Percentiles rank a stretch among this genome's conserved stretches.
phyloP scores from a whole-genome alignment of 2,113 vertebrate genomes.

The Ellobius talpinus region DNA sequence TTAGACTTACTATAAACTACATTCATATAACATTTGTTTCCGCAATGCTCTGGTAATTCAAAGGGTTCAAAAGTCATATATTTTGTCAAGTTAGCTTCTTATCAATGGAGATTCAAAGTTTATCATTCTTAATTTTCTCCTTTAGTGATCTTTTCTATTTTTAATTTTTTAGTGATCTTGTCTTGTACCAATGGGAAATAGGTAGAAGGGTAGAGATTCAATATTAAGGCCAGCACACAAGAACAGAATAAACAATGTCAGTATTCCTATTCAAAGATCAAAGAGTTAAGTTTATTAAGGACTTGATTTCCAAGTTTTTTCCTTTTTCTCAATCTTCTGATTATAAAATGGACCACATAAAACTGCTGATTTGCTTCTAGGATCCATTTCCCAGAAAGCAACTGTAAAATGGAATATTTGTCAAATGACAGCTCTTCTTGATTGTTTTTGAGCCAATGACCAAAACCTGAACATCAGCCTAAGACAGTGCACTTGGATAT shows the following conservation, averaged over 20 bases:
- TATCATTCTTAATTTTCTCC: slow-evolving; percentile 35
- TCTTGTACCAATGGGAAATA: slow-evolving; percentile 9
- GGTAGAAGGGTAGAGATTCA: not conserved
- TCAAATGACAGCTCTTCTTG: slow-evolving; percentile 15
- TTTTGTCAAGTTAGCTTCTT: slow-evolving; percentile 43
- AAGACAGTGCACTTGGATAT: not conserved
- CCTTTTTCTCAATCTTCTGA: not conserved
- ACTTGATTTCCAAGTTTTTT: not conserved
- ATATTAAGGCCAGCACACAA: not conserved
- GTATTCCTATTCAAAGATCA: not conserved
- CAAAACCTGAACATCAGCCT: slow-evolving; percentile 2
- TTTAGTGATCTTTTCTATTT: slow-evolving; percentile 53
- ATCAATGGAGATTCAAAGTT: slow-evolving; percentile 15
- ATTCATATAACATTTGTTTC: slow-evolving; percentile 44
- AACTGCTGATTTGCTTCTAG: not conserved
- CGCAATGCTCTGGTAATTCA: slow-evolving; percentile 15
- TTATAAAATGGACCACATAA: not conserved
- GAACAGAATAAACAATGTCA: slow-evolving; percentile 20
- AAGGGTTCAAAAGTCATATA: slow-evolving; percentile 41
- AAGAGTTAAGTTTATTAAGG: not conserved
- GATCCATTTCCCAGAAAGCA: slow-evolving; percentile 35
- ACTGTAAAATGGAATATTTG: slow-evolving; percentile 26
- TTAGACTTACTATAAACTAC: slow-evolving; percentile 29
- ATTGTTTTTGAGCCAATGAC: not conserved
- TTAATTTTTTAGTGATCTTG: slow-evolving; percentile 23